A percentile compares a stretch with the other conserved stretches of the same genome.
Evolutionary conservation across 1,140 invertebrate genomes (phyloP).

Genomic region (Cydia pomonella): DNA sequence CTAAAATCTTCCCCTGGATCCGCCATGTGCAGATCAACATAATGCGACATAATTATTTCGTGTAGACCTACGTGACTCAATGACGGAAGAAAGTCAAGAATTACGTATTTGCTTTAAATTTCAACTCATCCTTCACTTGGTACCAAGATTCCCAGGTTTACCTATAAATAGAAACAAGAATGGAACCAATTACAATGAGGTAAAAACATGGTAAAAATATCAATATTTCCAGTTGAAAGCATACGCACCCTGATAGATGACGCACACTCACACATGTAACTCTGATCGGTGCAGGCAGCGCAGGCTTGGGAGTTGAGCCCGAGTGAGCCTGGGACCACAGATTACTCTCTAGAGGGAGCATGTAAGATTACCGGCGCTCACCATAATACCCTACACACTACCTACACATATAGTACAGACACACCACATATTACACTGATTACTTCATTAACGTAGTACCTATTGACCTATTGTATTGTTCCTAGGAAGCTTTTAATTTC

Average conservation of each 20-base stretch:
- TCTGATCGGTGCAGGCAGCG: slow-evolving; percentile 21
- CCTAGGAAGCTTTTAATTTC: no score
- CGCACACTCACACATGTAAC: slow-evolving; percentile 1
- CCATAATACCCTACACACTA: no score
- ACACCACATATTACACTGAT: no score
- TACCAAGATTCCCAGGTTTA: neutral
- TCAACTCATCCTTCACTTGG: neutral
- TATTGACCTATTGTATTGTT: no score
- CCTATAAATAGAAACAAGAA: neutral
- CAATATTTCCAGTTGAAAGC: slow-evolving; percentile 10
- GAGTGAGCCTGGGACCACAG: slow-evolving; percentile 13
- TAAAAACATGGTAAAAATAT: neutral
- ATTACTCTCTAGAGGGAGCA: neutral
- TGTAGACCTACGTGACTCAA: no score
- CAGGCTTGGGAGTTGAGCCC: slow-evolving; percentile 17
- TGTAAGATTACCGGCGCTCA: neutral
- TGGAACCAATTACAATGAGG: neutral
- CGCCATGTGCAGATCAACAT: no score
- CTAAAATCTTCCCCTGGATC: no score
- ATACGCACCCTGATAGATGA: slow-evolving; percentile 4
- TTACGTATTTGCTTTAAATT: neutral
- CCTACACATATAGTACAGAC: no score
- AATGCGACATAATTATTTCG: no score
- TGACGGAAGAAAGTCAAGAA: neutral
- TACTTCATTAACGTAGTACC: no score